phyloP scores from a whole-genome alignment of 2,888 invertebrate genomes.

The Melikaiella ostensackeni region DNA sequence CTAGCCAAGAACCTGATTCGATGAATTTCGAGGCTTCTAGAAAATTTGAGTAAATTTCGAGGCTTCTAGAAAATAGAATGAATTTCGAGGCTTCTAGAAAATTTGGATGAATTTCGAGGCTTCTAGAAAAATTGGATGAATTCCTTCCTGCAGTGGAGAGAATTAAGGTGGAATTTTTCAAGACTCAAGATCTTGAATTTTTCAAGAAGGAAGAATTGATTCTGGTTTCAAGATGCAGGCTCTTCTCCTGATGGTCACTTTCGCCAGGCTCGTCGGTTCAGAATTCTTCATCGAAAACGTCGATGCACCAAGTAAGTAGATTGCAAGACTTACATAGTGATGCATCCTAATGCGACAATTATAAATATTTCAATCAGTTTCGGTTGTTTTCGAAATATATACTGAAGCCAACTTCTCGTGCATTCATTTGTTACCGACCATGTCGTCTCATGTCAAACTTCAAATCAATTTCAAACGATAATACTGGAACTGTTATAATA shows the following conservation, averaged over 20 bases:
- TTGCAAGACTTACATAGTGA: constrained; percentile 23
- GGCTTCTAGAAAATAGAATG: neutral
- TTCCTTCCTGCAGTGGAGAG: neutral
- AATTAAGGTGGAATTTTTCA: neutral
- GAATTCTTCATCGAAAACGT: constrained; percentile 63
- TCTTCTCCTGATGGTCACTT: constrained; percentile 63
- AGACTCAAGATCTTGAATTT: neutral
- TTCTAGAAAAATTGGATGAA: neutral
- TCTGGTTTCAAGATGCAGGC: constrained; percentile 54
- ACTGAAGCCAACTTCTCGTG: too few relatives aligned
- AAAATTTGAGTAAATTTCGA: constrained; percentile 12
- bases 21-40: constrained; percentile 46
- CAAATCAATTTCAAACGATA: too few relatives aligned
- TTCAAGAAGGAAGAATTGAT: neutral
- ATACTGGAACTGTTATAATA: too few relatives aligned
- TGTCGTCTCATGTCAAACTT: too few relatives aligned
- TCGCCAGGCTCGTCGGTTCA: constrained; percentile 62
- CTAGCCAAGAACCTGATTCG: constrained; percentile 49
- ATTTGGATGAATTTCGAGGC: constrained; percentile 48
- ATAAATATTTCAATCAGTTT: too few relatives aligned
- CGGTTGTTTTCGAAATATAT: too few relatives aligned
- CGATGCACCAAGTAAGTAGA: constrained; percentile 67
- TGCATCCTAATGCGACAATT: too few relatives aligned
- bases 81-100: constrained; percentile 11
- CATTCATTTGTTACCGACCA: too few relatives aligned